Percentiles rank a stretch among this genome's conserved stretches.
Evolutionary conservation across 2,113 vertebrate species (phyloP).

Genomic region (Eclectus roratus): DNA sequence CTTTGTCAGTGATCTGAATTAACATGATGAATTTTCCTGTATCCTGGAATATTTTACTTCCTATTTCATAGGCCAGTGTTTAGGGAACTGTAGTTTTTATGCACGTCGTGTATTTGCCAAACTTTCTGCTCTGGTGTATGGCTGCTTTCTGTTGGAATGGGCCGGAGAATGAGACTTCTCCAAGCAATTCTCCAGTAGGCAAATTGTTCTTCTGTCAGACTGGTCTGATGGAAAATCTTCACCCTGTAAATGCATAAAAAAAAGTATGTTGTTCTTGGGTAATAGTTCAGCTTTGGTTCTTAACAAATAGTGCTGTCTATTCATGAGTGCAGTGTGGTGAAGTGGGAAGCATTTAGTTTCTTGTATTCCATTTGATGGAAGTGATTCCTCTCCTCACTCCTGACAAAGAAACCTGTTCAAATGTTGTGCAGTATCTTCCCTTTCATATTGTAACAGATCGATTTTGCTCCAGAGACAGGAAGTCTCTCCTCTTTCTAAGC

Average conservation of each 20-base stretch:
- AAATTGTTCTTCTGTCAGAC: not conserved
- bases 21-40: fast-evolving
- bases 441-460: not conserved
- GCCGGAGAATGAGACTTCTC: not conserved
- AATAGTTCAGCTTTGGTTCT: not conserved
- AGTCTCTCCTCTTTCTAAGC: not conserved
- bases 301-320: not conserved
- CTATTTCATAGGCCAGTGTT: not conserved
- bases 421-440: not conserved
- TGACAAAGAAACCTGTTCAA: not conserved
- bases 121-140: not conserved
- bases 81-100: not conserved
- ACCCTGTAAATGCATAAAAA: not conserved
- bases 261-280: not conserved
- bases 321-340: not conserved
- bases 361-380: not conserved
- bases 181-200: not conserved
- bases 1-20: fast-evolving
- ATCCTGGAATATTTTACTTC: not conserved
- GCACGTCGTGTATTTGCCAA: not conserved
- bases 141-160: not conserved
- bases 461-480: not conserved
- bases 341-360: not conserved
- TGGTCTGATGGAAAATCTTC: not conserved
- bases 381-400: not conserved